These are phyloP conservation scores for Molossus molossus DNA, from an alignment of 2,797 vertebrate genomes.

Conservation along the genomic window DNA sequence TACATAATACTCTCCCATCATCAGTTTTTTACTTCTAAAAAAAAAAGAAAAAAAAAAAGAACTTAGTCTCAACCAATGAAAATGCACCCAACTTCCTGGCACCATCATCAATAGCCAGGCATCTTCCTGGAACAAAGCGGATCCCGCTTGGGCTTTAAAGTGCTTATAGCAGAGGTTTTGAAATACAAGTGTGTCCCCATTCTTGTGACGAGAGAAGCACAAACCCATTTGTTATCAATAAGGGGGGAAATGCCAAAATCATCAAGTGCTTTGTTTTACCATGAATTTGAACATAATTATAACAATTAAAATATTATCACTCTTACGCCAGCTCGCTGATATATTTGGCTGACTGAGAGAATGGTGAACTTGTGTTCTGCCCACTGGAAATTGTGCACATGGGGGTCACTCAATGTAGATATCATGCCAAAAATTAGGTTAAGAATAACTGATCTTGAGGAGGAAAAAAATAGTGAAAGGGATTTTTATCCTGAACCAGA, in stretches of 20 bases:
- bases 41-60: not conserved
- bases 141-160: not conserved
- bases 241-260: constrained; percentile 37
- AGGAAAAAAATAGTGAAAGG: not conserved
- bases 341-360: constrained; percentile 52
- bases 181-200: not conserved
- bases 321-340: not conserved
- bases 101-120: not conserved
- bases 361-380: constrained; percentile 28
- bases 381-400: constrained; percentile 23
- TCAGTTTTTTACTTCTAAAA: constrained; percentile 23
- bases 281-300: constrained; percentile 31
- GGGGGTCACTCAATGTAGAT: not conserved
- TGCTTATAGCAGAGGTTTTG: not conserved
- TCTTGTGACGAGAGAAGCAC: not conserved
- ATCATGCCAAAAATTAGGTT: constrained; percentile 35
- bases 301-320: constrained; percentile 62
- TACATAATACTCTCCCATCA: not conserved
- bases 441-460: constrained; percentile 54
- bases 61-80: not conserved
- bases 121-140: constrained; percentile 14
- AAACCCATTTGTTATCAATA: constrained; percentile 33
- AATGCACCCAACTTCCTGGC: not conserved
- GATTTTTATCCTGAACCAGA: constrained; percentile 14
- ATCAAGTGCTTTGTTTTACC: not conserved